These are phyloP conservation scores for Scarus forsteni DNA, from an alignment of 2,797 vertebrate genomes.

Conservation along the genomic window DNA sequence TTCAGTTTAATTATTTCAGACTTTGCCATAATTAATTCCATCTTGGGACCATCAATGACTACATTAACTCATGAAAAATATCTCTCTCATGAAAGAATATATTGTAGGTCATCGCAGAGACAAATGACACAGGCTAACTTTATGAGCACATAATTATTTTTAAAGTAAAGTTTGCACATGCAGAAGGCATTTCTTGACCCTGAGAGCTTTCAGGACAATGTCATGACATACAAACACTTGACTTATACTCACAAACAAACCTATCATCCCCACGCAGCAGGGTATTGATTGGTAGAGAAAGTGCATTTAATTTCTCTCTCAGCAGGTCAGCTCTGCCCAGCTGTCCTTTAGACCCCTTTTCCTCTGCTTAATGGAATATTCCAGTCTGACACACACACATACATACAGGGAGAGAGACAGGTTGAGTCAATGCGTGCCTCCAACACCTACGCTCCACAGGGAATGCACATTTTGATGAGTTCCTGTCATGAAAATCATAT, in stretches of 20 bases:
- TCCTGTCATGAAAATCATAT: slow-evolving; percentile 46
- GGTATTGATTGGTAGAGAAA: slow-evolving; percentile 70
- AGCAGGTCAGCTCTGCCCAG: slow-evolving; percentile 58
- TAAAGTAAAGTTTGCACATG: slow-evolving; percentile 39
- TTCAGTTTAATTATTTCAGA: slow-evolving; percentile 17
- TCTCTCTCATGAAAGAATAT: slow-evolving; percentile 22
- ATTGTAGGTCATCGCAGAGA: slow-evolving; percentile 27
- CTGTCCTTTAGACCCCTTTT: slow-evolving; percentile 61
- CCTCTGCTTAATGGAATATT: slow-evolving; percentile 61
- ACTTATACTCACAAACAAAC: slow-evolving; percentile 53
- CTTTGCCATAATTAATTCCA: slow-evolving; percentile 27
- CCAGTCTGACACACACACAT: slow-evolving; percentile 1
- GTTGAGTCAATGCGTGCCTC: slow-evolving; percentile 8
- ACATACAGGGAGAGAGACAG: not conserved
- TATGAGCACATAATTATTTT: slow-evolving; percentile 23
- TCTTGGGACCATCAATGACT: slow-evolving; percentile 7
- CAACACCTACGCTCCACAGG: slow-evolving; percentile 38
- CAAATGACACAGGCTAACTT: slow-evolving; percentile 40
- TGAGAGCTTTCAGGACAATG: slow-evolving; percentile 51
- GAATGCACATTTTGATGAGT: slow-evolving; percentile 52
- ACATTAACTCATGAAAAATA: slow-evolving; percentile 30
- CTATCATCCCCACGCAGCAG: slow-evolving; percentile 56
- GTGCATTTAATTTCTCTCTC: slow-evolving; percentile 72
- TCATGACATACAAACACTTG: slow-evolving; percentile 62
- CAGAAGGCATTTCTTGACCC: slow-evolving; percentile 43